Base-by-base conservation (phyloP, 2,888 invertebrate species). In the Acleris sparsana region DNA sequence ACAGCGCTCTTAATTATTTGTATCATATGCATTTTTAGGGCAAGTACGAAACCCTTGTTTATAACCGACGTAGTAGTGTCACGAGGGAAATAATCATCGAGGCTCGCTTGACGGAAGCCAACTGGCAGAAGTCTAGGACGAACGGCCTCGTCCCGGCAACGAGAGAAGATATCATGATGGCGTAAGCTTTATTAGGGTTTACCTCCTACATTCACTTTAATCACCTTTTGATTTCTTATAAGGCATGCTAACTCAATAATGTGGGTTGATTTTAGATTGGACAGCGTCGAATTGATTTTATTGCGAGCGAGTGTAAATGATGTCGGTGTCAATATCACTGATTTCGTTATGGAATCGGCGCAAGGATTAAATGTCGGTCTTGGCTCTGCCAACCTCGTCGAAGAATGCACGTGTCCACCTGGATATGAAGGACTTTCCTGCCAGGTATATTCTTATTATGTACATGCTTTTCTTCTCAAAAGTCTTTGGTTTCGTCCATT, bases 131-230 rank as follows among this genome's bases (percentile, higher is more conserved):
- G 72, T 82, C 92, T 5, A 76, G 87, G 3, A 77, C 89, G 1
- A 86, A 90, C 53, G 94, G 94, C 0, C 89, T 94, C 20, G 83
- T 87, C 13, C 93, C 86, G 1, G 96, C 97, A 0, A 93, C 96
- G 0, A 94, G 99, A 63, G 98, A 98, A 86, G 98, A 99, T 79
- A 95, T 99, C 58, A 97, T 99, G 96, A 98, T 98, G 98, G 95
- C 96, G 70, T 93, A 76, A 86, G 90, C 84, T 11, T 7, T 43
- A 7, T 22, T 39, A 3, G 46, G 7, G 33, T 53, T 3, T 33
- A 33, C n/a, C n/a, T 39, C 13, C 39, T 39, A n/a, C n/a, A 29
- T 29, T 17, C 17, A 49, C 49, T 9, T 33, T 33, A 33, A 9
- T 33, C 9, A 9, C 33, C 9, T 33, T 33, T 33, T 33, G 9